A percentile compares a stretch with the other conserved stretches of the same genome.
Evolutionary conservation across 1,140 invertebrate species (phyloP).

Genomic region (Maconellicoccus hirsutus): DNA sequence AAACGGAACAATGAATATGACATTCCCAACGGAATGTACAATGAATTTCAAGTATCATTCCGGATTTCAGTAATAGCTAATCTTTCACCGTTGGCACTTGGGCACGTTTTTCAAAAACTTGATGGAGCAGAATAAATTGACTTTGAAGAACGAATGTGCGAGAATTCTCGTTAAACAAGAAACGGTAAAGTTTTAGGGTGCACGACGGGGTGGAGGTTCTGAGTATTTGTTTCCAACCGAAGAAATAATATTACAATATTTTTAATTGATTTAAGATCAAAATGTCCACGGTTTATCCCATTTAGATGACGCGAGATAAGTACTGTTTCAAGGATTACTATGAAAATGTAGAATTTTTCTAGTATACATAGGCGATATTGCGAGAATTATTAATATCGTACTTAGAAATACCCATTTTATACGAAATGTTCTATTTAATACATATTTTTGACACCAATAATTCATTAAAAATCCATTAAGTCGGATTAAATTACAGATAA

Average conservation of each 20-base stretch:
- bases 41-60: conserved; percentile 9
- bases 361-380: too few relatives aligned
- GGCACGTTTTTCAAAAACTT: background rate
- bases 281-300: too few relatives aligned
- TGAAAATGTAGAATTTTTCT: too few relatives aligned
- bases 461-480: background rate
- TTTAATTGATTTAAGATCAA: too few relatives aligned
- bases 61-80: conserved; percentile 3
- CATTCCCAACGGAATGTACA: background rate
- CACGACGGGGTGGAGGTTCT: background rate
- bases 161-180: background rate
- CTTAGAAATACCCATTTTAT: too few relatives aligned
- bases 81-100: conserved; percentile 2
- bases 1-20: background rate
- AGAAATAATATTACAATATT: too few relatives aligned
- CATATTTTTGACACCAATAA: background rate
- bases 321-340: too few relatives aligned
- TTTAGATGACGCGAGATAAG: too few relatives aligned
- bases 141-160: background rate
- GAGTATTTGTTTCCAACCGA: background rate
- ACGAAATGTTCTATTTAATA: too few relatives aligned
- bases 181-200: background rate
- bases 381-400: too few relatives aligned
- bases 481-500: background rate
- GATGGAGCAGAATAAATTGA: conserved; percentile 4